Evolutionary conservation across 2,113 vertebrate genomes (phyloP), one percentile per base, ranked within the genome.

Genomic region (Brachyhypopomus gauderio): DNA sequence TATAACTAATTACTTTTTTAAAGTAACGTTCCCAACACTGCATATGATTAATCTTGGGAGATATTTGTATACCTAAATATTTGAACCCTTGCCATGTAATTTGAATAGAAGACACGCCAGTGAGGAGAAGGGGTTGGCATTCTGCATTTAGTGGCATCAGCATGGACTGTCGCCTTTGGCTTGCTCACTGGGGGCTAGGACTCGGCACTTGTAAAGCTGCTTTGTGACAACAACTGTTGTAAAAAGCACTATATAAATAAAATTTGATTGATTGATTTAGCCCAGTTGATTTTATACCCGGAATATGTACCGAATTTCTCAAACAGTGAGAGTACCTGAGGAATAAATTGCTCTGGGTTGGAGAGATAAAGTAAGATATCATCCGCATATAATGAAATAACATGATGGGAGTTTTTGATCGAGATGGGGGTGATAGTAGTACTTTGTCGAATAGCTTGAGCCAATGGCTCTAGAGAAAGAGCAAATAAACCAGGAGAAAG

Each of bases 201-300:
- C n/a, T n/a, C n/a, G n/a, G n/a, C n/a, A n/a, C n/a, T n/a, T n/a
- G n/a, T n/a, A n/a, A n/a, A n/a, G n/a, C n/a, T n/a, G n/a, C n/a
- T n/a, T n/a, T n/a, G n/a, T n/a, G n/a, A n/a, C n/a, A n/a, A n/a
- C n/a, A n/a, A n/a, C n/a, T n/a, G n/a, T n/a, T n/a, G n/a, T n/a
- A n/a, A n/a, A n/a, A n/a, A n/a, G n/a, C n/a, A n/a, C n/a, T n/a
- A n/a, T n/a, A n/a, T n/a, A n/a, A n/a, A n/a, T n/a, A n/a, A n/a
- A n/a, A n/a, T n/a, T n/a, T n/a, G n/a, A n/a, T n/a, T n/a, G n/a
- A n/a, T n/a, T n/a, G n/a, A 84, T 66, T 81, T 81, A 22, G 58
- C 17, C 73, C 34, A 56, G 58, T 78, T 78, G 36, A 85, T 64
- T 63, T 78, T 85, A 38, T 81, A 85, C 5, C 70, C 75, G 52